Percentiles rank a stretch among this genome's conserved stretches.
Conservation (phyloP, 2,888 invertebrate species). For the Carpatolechia fugitivella region DNA sequence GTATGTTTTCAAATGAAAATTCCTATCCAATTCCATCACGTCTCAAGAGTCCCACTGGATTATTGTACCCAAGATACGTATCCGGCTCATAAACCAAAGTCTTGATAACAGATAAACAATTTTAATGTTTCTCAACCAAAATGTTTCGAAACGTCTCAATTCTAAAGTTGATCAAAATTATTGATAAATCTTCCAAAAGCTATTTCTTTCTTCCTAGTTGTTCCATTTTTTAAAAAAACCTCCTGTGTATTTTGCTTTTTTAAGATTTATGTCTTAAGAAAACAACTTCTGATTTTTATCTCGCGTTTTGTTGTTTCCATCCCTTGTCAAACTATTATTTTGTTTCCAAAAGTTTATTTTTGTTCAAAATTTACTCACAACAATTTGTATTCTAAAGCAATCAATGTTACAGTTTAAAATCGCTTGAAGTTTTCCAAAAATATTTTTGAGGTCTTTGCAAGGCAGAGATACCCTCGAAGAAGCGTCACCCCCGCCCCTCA, state of each 20-base stretch:
- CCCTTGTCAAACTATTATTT: slow-evolving; percentile 23
- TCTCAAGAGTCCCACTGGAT: slow-evolving; percentile 6
- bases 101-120: slow-evolving; percentile 21
- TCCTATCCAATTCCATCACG: too few species aligned
- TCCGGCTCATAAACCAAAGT: slow-evolving; percentile 29
- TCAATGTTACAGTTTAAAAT: neutral
- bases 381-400: neutral
- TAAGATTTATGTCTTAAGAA: slow-evolving; percentile 1
- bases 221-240: neutral
- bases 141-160: slow-evolving; percentile 14
- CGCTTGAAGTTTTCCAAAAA: neutral
- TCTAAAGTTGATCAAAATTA: slow-evolving; percentile 7
- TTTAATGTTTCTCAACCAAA: neutral
- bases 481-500: slow-evolving; percentile 54
- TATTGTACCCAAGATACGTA: slow-evolving; percentile 27
- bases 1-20: too few species aligned
- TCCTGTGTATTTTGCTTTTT: neutral
- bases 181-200: neutral
- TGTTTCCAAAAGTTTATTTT: neutral
- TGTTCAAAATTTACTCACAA: neutral
- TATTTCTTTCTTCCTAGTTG: neutral
- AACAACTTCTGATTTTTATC: slow-evolving; percentile 8
- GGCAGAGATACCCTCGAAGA: slow-evolving; percentile 41
- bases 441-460: slow-evolving; percentile 17
- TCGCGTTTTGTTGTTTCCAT: slow-evolving; percentile 25